Base-by-base conservation (phyloP, 2,888 invertebrate genomes). In the Idaea aversata region DNA sequence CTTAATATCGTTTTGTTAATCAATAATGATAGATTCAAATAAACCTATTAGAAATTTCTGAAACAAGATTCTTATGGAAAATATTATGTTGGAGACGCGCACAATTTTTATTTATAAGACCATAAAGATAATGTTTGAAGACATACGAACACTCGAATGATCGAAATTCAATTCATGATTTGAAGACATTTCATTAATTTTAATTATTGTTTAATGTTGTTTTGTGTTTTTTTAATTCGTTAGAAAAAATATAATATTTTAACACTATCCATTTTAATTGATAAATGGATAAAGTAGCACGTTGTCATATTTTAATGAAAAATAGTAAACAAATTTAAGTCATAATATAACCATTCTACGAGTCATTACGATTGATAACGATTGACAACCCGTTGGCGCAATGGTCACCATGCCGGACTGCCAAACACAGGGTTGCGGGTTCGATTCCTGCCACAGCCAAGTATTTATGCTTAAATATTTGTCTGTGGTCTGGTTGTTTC, bases 141-240 rank as follows among this genome's bases (percentile, higher is more conserved):
- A 62, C 67, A 65, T 63, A 75, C 78, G 77, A 78, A 74, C 71
- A 72, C 77, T 76, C 78, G 78, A 75, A 72, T 78, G 79, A 75
- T 76, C 71, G 71, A 70, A 75, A 73, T 74, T 79, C 67, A 59
- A 69, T 68, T 69, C 79, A 81, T 83, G 82, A 84, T 83, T 85
- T 83, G 82, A 82, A 74, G 76, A 76, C 70, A 74, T 79, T 78
- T 77, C 82, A 83, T 83, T 81, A 80, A 79, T 84, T 81, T 81
- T 81, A 81, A 81, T 83, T 77, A 80, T 77, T 75, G 13, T 77
- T 80, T 82, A 83, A 83, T 82, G 72, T 72, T 79, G 73, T 77
- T 76, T 66, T 75, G 78, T 77, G 75, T 68, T 71, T 72, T 73
- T 74, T 65, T 60, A 64, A 73, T 68, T 25, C 25, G 25, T 25